Percentiles rank a stretch among this genome's conserved stretches.
Evolutionary conservation across 2,888 invertebrate species (phyloP).

Genomic region (Pediacus dermestoides): DNA sequence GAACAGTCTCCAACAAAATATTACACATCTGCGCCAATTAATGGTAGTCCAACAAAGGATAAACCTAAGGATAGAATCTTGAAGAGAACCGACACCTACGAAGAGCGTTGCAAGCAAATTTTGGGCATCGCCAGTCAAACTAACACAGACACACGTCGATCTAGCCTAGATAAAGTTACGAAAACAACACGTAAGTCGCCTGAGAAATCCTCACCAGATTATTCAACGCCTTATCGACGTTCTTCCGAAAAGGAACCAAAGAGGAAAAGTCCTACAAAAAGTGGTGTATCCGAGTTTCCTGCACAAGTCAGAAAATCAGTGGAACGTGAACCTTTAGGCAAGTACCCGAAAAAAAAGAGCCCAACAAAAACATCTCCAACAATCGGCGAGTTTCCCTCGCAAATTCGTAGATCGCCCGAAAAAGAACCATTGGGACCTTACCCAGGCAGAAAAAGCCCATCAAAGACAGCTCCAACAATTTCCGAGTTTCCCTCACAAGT

Average conservation of each 20-base stretch:
- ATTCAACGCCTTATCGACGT: constrained; percentile 29
- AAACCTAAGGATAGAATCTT: constrained; percentile 55
- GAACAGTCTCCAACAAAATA: constrained; percentile 40
- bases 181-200: constrained; percentile 21
- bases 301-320: constrained; percentile 28
- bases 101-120: constrained; percentile 68
- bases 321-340: constrained; percentile 25
- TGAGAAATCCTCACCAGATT: constrained; percentile 27
- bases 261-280: constrained; percentile 6
- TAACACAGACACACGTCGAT: constrained; percentile 28
- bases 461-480: constrained; percentile 17
- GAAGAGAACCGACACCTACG: constrained; percentile 67
- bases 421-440: constrained; percentile 23
- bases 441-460: constrained; percentile 21
- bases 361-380: constrained; percentile 16
- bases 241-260: constrained; percentile 25
- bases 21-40: constrained; percentile 33
- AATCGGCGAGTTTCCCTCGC: constrained; percentile 32
- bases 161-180: constrained; percentile 26
- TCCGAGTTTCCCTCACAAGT: constrained; percentile 27
- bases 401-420: constrained; percentile 26
- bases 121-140: constrained; percentile 58
- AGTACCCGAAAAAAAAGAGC: constrained; percentile 24
- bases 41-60: too few relatives aligned
- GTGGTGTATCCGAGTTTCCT: constrained; percentile 24